These are phyloP conservation scores for Nomia melanderi DNA, from an alignment of 1,140 invertebrate species.

Conservation along the genomic window DNA sequence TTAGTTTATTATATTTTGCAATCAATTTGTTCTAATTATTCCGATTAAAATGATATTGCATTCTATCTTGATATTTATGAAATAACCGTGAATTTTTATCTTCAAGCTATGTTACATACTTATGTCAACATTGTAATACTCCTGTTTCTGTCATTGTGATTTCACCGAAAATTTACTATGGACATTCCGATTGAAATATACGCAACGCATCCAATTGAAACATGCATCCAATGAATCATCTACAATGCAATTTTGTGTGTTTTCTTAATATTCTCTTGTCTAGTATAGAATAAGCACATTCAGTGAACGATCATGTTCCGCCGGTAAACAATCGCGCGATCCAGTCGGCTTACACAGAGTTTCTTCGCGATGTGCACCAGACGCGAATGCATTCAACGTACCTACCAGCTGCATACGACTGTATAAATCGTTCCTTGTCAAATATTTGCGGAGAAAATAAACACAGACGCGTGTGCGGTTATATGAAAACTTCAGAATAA, in stretches of 20 bases:
- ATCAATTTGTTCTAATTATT: no score
- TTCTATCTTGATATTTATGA: no score
- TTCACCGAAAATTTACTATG: background rate
- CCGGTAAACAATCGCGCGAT: background rate
- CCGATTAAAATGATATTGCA: no score
- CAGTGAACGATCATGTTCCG: background rate
- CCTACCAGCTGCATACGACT: constrained; percentile 3
- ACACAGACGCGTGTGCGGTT: background rate
- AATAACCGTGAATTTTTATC: no score
- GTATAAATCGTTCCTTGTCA: constrained; percentile 25
- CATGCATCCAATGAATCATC: background rate
- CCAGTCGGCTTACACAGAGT: background rate
- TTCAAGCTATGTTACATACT: no score
- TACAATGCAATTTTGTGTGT: background rate
- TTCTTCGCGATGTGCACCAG: no score
- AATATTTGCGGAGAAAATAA: constrained; percentile 30
- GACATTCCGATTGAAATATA: constrained; percentile 8
- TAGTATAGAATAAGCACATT: background rate
- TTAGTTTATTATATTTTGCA: no score
- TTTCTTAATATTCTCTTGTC: background rate
- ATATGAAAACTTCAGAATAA: background rate
- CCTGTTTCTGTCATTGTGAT: no score
- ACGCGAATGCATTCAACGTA: background rate
- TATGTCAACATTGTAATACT: no score
- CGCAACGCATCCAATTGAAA: background rate